Percentiles rank a stretch among this genome's conserved stretches.
phyloP scores from a whole-genome alignment of 2,888 invertebrate genomes.

The Cryptus viduatorius region DNA sequence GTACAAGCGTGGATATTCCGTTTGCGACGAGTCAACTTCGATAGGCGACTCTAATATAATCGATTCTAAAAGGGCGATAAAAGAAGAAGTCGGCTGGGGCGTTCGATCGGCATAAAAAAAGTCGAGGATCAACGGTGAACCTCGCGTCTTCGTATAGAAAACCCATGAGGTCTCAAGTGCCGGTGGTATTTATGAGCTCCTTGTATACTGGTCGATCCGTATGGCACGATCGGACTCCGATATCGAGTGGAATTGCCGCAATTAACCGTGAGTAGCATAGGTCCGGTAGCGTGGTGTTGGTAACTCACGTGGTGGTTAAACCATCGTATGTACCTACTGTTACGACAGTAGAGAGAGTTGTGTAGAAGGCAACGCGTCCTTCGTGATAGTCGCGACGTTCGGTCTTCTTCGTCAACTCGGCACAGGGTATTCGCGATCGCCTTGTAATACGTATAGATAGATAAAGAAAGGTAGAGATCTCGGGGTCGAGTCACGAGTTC shows the following conservation, averaged over 20 bases:
- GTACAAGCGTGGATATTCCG: conserved; percentile 41
- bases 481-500: background rate
- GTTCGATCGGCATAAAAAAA: conserved; percentile 28
- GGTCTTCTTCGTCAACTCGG: conserved; percentile 11
- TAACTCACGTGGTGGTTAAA: conserved; percentile 13
- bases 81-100: conserved; percentile 13
- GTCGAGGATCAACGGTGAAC: conserved; percentile 11
- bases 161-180: conserved; percentile 41
- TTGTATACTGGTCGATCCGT: conserved; percentile 51
- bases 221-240: conserved; percentile 57
- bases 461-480: background rate
- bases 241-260: conserved; percentile 68
- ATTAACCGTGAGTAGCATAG: conserved; percentile 68
- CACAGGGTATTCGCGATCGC: background rate
- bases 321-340: conserved; percentile 8
- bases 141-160: conserved; percentile 27
- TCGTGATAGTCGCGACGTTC: conserved; percentile 23
- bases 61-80: conserved; percentile 24
- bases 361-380: conserved; percentile 22
- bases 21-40: conserved; percentile 57
- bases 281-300: conserved; percentile 21
- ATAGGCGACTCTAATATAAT: conserved; percentile 59
- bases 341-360: conserved; percentile 14
- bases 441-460: background rate
- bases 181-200: conserved; percentile 67